Evolutionary conservation across 2,797 vertebrate species (phyloP).

Genomic region (Urophycis tenuis): DNA sequence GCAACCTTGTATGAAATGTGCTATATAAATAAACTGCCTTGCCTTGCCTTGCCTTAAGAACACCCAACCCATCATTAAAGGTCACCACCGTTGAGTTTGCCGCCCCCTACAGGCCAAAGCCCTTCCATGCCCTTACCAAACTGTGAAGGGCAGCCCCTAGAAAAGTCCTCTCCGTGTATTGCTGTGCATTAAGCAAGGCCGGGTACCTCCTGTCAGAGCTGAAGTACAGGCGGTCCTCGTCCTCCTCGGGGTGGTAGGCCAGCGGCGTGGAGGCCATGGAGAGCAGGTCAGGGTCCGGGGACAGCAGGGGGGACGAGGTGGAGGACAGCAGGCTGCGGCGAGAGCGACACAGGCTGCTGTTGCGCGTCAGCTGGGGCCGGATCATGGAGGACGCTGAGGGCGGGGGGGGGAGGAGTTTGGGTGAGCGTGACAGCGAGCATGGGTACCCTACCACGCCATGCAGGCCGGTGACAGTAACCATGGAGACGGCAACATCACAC

Average conservation of each 20-base stretch:
- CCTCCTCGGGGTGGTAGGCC: constrained; percentile 84
- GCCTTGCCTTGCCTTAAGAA: no score
- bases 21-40: no score
- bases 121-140: no score
- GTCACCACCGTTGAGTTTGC: background rate
- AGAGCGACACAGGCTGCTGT: constrained; percentile 89
- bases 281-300: constrained; percentile 91
- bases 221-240: constrained; percentile 91
- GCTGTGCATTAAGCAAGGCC: background rate
- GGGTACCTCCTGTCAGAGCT: constrained; percentile 87
- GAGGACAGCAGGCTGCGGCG: constrained; percentile 83
- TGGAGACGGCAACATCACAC: no score
- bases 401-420: background rate
- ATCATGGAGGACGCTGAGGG: constrained; percentile 72
- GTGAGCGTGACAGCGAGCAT: no score
- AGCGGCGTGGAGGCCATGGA: constrained; percentile 88
- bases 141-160: no score
- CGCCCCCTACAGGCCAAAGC: background rate
- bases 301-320: constrained; percentile 79
- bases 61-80: background rate
- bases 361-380: constrained; percentile 78
- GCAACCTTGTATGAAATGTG: no score
- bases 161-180: no score
- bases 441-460: no score
- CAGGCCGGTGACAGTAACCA: no score